These are phyloP conservation scores for Trissolcus brochymenae DNA, from an alignment of 2,888 invertebrate genomes.

Conservation along the genomic window DNA sequence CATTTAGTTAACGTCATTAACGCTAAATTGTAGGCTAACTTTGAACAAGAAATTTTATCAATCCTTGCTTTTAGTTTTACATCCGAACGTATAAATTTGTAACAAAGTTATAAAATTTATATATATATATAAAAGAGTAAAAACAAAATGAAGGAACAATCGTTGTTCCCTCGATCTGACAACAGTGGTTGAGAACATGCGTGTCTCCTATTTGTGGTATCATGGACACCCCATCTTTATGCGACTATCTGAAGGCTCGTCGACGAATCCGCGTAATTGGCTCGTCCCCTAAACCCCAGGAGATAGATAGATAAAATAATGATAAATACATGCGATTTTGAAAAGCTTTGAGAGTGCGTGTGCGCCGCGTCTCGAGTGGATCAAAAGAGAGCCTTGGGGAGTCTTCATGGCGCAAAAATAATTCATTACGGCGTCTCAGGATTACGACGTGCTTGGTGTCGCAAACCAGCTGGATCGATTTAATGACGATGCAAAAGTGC, in stretches of 20 bases:
- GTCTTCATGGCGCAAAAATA: slow-evolving; percentile 48
- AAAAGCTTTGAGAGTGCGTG: slow-evolving; percentile 39
- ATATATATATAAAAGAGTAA: no score
- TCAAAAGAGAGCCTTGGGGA: slow-evolving; percentile 42
- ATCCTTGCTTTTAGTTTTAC: no score
- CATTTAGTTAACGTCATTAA: no score
- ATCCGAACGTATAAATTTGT: no score
- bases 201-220: slow-evolving; percentile 49
- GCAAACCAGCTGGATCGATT: slow-evolving; percentile 52
- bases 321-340: slow-evolving; percentile 49
- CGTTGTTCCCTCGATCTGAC: slow-evolving; percentile 18
- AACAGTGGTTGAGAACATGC: neutral
- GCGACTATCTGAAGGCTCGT: slow-evolving; percentile 59
- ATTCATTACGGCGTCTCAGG: slow-evolving; percentile 53
- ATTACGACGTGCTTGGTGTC: slow-evolving; percentile 47
- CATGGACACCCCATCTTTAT: slow-evolving; percentile 56
- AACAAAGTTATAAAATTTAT: no score
- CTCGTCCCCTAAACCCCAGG: slow-evolving; percentile 59
- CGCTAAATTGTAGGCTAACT: no score
- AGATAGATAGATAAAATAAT: slow-evolving; percentile 46
- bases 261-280: slow-evolving; percentile 66
- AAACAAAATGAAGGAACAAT: slow-evolving; percentile 7
- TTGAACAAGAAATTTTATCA: no score
- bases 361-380: slow-evolving; percentile 51
- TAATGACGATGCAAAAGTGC: slow-evolving; percentile 48